phyloP scores from a whole-genome alignment of 2,113 vertebrate genomes.

The Xenopus laevis region DNA sequence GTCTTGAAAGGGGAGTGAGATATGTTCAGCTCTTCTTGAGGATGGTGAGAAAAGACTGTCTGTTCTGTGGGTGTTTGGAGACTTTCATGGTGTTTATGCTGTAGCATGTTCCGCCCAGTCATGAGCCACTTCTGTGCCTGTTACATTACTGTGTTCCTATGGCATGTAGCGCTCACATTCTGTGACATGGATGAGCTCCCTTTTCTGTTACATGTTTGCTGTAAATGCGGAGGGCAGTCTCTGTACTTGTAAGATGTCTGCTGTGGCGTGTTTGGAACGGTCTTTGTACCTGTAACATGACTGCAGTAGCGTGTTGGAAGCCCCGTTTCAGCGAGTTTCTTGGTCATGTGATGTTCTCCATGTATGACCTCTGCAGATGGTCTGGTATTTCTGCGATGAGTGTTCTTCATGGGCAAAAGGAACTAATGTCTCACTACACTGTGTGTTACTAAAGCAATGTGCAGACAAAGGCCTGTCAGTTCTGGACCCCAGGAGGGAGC shows the following conservation, averaged over 20 bases:
- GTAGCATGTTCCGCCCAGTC: constrained; percentile 30
- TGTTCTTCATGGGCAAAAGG: constrained; percentile 62
- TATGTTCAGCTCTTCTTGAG: constrained; percentile 58
- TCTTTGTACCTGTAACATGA: constrained; percentile 32
- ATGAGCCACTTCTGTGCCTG: constrained; percentile 38
- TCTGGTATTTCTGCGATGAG: constrained; percentile 58
- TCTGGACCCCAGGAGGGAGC: constrained; percentile 57
- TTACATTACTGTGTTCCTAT: constrained; percentile 38
- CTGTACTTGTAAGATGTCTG: constrained; percentile 56
- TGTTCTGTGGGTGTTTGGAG: constrained; percentile 67
- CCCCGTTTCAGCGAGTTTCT: constrained; percentile 58
- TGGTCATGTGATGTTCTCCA: constrained; percentile 66
- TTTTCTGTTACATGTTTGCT: constrained; percentile 56
- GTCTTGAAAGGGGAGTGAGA: constrained; percentile 62
- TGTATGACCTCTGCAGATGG: constrained; percentile 67
- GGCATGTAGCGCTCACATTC: constrained; percentile 20
- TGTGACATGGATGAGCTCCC: constrained; percentile 60
- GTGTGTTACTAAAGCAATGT: constrained; percentile 66
- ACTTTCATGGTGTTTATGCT: constrained; percentile 19
- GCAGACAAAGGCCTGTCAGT: constrained; percentile 56
- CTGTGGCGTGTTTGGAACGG: constrained; percentile 13
- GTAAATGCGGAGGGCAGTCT: constrained; percentile 56
- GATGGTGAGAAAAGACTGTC: constrained; percentile 48
- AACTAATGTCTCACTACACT: constrained; percentile 64
- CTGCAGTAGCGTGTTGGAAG: constrained; percentile 59